Conservation (phyloP, 2,797 vertebrate genomes). For the Pangasius larnaudii region DNA sequence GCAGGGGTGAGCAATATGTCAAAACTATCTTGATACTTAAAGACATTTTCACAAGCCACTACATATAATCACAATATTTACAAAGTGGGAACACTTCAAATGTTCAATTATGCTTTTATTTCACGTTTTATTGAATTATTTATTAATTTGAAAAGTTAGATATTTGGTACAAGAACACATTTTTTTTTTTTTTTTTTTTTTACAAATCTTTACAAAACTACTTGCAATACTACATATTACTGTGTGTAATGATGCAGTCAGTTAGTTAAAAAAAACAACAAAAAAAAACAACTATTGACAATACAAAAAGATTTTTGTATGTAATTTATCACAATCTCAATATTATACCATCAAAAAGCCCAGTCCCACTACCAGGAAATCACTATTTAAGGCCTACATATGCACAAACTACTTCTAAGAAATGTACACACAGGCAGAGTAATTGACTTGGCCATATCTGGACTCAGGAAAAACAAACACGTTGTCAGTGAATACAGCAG, state of each 20-base stretch:
- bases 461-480: background rate
- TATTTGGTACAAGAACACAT: background rate
- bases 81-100: background rate
- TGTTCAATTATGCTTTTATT: background rate
- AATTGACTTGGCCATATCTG: no score
- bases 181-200: background rate
- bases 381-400: background rate
- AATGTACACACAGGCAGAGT: background rate
- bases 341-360: background rate
- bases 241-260: background rate
- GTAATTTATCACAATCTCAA: background rate
- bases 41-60: background rate
- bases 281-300: background rate
- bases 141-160: background rate
- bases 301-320: background rate
- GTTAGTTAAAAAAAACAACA: background rate
- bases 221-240: background rate
- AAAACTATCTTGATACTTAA: background rate
- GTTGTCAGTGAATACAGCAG: background rate
- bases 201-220: no score
- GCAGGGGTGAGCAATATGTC: background rate
- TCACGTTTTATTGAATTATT: no score
- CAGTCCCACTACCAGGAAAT: background rate
- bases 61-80: background rate
- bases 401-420: background rate